Evolutionary conservation across 2,888 invertebrate species (phyloP).

Genomic region (Chymomyza caudatula): DNA sequence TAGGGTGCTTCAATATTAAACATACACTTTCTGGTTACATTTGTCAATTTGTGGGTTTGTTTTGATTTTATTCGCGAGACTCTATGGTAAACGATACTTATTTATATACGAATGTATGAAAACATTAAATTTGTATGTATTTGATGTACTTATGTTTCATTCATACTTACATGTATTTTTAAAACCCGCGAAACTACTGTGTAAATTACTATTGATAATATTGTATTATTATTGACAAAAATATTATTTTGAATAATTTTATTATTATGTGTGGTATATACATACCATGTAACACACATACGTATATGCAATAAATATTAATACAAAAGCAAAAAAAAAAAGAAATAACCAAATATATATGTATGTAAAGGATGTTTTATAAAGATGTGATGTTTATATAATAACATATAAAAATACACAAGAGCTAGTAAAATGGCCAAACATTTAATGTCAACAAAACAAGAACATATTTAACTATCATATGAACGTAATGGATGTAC

Average conservation of each 20-base stretch:
- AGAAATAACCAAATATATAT: too few species aligned
- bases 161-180: neutral
- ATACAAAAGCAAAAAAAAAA: too few species aligned
- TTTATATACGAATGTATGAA: neutral
- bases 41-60: neutral
- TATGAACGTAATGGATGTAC: too few species aligned
- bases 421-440: too few species aligned
- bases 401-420: too few species aligned
- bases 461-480: too few species aligned
- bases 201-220: neutral
- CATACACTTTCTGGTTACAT: neutral
- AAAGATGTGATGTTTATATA: too few species aligned
- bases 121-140: neutral
- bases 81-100: neutral
- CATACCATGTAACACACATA: too few species aligned
- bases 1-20: neutral
- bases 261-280: neutral
- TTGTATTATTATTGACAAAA: too few species aligned
- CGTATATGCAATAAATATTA: too few species aligned
- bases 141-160: neutral
- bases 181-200: neutral
- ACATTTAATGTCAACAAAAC: too few species aligned
- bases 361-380: too few species aligned
- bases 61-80: neutral
- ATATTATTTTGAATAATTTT: neutral